phyloP scores from a whole-genome alignment of 2,113 vertebrate species.

The Channa maculata region DNA sequence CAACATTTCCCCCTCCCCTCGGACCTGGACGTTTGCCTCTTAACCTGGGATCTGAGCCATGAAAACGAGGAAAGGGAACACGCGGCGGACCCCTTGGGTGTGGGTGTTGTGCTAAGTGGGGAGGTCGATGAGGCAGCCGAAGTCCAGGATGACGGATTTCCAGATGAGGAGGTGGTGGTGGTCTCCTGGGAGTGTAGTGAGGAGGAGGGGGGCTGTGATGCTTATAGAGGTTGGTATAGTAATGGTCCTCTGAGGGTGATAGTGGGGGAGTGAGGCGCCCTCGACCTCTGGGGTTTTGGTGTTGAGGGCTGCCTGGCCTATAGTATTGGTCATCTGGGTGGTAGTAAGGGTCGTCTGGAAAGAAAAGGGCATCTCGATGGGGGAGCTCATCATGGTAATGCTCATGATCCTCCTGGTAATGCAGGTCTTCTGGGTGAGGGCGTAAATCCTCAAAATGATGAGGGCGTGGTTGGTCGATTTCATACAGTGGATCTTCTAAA shows the following conservation, averaged over 20 bases:
- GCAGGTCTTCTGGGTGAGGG: slow-evolving; percentile 70
- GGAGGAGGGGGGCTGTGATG: slow-evolving; percentile 53
- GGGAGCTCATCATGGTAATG: slow-evolving; percentile 43
- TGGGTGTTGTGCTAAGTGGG: slow-evolving; percentile 56
- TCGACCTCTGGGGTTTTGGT: slow-evolving; percentile 43
- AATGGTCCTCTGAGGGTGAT: slow-evolving; percentile 66
- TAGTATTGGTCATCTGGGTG: slow-evolving; percentile 39
- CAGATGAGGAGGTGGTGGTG: slow-evolving; percentile 44
- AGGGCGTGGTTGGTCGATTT: slow-evolving; percentile 7
- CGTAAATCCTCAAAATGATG: slow-evolving; percentile 19
- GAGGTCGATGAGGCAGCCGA: slow-evolving; percentile 58
- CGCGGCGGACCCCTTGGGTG: slow-evolving; percentile 63
- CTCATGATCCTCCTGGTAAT: slow-evolving; percentile 59
- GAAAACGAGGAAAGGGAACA: slow-evolving; percentile 79
- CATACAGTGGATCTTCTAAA: slow-evolving; percentile 31
- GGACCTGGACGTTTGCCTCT: slow-evolving; percentile 87
- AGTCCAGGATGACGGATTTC: slow-evolving; percentile 60
- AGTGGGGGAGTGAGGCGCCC: slow-evolving; percentile 52
- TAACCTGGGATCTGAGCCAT: slow-evolving; percentile 83
- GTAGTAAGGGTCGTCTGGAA: slow-evolving; percentile 42
- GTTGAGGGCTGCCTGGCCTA: slow-evolving; percentile 50
- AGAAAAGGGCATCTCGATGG: not conserved
- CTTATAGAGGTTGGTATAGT: slow-evolving; percentile 68
- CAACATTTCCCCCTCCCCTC: slow-evolving; percentile 79
- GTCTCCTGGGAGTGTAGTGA: slow-evolving; percentile 55